Percentiles rank a stretch among this genome's conserved stretches.
phyloP scores from a whole-genome alignment of 1,140 invertebrate genomes.

The Globodera ellingtonae region DNA sequence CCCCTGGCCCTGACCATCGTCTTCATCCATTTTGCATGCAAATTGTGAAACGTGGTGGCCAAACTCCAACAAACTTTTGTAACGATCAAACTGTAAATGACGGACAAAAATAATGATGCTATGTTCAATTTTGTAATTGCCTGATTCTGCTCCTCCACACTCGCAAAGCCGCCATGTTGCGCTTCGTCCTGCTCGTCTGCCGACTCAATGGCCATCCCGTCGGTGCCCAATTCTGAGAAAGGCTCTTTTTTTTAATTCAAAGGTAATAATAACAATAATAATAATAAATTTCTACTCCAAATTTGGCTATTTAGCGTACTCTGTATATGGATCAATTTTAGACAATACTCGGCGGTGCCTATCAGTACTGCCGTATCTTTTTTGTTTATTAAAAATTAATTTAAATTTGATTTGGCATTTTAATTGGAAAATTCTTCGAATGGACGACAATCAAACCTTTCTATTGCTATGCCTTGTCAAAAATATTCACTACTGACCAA shows the following conservation, averaged over 20 bases:
- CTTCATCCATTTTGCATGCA: constrained; percentile 23
- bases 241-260: too few species aligned
- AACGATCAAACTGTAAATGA: constrained; percentile 5
- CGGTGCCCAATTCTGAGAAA: background rate
- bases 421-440: background rate
- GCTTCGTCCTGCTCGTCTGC: constrained; percentile 26
- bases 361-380: too few species aligned
- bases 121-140: background rate
- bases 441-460: background rate
- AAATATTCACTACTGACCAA: constrained; percentile 6
- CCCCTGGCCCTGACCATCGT: constrained; percentile 1
- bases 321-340: too few species aligned
- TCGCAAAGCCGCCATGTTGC: constrained; percentile 23
- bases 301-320: too few species aligned
- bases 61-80: constrained; percentile 33
- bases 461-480: background rate
- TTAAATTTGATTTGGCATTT: too few species aligned
- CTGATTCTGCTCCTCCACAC: constrained; percentile 15
- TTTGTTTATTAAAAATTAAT: too few species aligned
- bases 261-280: too few species aligned
- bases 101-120: background rate
- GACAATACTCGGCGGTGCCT: too few species aligned
- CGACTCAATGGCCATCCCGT: background rate
- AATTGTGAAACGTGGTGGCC: constrained; percentile 39
- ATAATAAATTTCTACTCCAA: too few species aligned